A percentile compares a stretch with the other conserved stretches of the same genome.
Evolutionary conservation across 1,140 invertebrate species (phyloP).

Genomic region (Anastrepha obliqua): DNA sequence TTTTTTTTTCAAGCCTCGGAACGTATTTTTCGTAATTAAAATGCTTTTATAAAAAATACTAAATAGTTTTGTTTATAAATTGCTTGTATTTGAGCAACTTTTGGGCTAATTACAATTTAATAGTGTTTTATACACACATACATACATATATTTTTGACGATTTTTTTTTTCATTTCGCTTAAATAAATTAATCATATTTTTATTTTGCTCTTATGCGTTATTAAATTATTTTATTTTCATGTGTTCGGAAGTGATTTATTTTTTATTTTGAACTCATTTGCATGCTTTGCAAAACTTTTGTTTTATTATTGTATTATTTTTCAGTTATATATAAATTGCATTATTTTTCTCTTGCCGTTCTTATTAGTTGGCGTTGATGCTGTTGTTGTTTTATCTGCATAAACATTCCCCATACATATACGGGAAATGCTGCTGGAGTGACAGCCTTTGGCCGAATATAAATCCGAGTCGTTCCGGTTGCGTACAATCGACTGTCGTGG

Average conservation of each 20-base stretch:
- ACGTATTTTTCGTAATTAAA: neutral
- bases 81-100: constrained; percentile 4
- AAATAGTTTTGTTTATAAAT: constrained; percentile 22
- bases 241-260: neutral
- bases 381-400: too few relatives aligned
- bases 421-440: too few relatives aligned
- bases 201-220: neutral
- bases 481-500: too few relatives aligned
- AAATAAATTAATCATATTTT: neutral
- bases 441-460: too few relatives aligned
- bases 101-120: neutral
- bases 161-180: neutral
- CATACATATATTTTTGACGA: neutral
- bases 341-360: too few relatives aligned
- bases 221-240: neutral
- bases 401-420: too few relatives aligned
- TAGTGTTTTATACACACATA: neutral
- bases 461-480: too few relatives aligned
- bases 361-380: too few relatives aligned
- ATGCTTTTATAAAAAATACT: neutral
- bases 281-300: neutral
- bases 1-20: neutral
- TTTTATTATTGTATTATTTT: constrained; percentile 26
- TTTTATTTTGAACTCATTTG: neutral
- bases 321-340: too few relatives aligned